Conservation (phyloP, 2,113 vertebrate species). For the Myrmecobius fasciatus region DNA sequence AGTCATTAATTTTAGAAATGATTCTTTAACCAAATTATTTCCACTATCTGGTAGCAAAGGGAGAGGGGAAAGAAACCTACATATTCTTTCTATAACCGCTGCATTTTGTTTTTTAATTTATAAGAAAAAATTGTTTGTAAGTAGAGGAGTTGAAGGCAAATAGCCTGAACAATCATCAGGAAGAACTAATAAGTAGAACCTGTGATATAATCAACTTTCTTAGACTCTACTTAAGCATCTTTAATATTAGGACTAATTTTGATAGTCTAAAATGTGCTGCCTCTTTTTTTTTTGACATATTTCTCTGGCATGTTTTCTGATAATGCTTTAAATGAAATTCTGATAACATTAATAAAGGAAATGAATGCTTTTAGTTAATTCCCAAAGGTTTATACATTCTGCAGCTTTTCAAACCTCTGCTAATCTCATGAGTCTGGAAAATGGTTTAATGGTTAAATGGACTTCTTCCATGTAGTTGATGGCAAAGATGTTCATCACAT, state of each 20-base stretch:
- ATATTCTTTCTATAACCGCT: slow-evolving; percentile 42
- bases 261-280: not conserved
- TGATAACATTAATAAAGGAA: not conserved
- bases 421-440: slow-evolving; percentile 26
- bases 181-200: slow-evolving; percentile 29
- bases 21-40: slow-evolving; percentile 38
- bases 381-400: slow-evolving; percentile 21
- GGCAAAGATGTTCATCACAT: slow-evolving; percentile 1
- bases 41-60: not conserved
- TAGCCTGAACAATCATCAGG: slow-evolving; percentile 21
- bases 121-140: not conserved
- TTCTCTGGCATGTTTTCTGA: slow-evolving; percentile 41
- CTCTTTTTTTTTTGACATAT: slow-evolving; percentile 10
- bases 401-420: slow-evolving; percentile 34
- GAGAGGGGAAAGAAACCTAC: not conserved
- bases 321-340: slow-evolving; percentile 38
- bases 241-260: not conserved
- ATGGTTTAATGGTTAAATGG: slow-evolving; percentile 32
- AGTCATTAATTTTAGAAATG: slow-evolving; percentile 12
- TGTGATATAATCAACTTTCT: slow-evolving; percentile 57
- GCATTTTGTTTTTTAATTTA: not conserved
- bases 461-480: not conserved
- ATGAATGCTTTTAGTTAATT: slow-evolving; percentile 46
- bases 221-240: not conserved
- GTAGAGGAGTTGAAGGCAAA: not conserved